Evolutionary conservation across 1,140 invertebrate species (phyloP), one percentile per base, ranked within the genome.

Genomic region (Penaeus chinensis): DNA sequence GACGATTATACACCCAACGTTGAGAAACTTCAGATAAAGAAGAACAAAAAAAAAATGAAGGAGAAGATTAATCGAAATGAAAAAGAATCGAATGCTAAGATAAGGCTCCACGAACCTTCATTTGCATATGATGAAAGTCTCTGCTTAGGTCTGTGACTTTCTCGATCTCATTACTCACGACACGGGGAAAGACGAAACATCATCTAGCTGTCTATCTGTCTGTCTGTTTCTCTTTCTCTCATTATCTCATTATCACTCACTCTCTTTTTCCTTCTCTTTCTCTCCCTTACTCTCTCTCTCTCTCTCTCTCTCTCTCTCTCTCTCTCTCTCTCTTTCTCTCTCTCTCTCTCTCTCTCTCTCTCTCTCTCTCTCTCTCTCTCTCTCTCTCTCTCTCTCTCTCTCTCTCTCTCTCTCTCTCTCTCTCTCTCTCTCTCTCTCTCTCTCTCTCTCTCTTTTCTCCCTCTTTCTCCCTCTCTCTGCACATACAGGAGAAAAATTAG

Each of bases 271-370:
- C 18, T 19, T 71, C 66, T 71, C n/a, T 71, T 16, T 71, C n/a
- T 22, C 66, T n/a, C n/a, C 18, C 66, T 71, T 8, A 0, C 66
- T 71, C 8, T 22, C 66, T 71, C 8, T 22, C 66, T 71, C 7
- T 0, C 66, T 71, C n/a, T 22, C 66, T 71, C n/a, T 22, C 66
- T 71, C n/a, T 22, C 66, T 71, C n/a, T 71, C 66, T 71, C n/a
- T 71, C 66, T 71, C n/a, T 71, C 66, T 20, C n/a, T 71, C 66
- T 71, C n/a, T 71, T 19, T 71, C n/a, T 71, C 66, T 32, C n/a
- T 71, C 66, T 32, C n/a, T 71, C 66, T 32, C n/a, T 71, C 66
- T 32, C n/a, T 71, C 66, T 32, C n/a, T 71, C 66, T 32, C n/a
- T 71, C 66, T 32, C n/a, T 71, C 66, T 32, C n/a, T 71, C 66